These are phyloP conservation scores for Nomada ferruginata DNA, from an alignment of 2,888 invertebrate genomes.

Conservation along the genomic window DNA sequence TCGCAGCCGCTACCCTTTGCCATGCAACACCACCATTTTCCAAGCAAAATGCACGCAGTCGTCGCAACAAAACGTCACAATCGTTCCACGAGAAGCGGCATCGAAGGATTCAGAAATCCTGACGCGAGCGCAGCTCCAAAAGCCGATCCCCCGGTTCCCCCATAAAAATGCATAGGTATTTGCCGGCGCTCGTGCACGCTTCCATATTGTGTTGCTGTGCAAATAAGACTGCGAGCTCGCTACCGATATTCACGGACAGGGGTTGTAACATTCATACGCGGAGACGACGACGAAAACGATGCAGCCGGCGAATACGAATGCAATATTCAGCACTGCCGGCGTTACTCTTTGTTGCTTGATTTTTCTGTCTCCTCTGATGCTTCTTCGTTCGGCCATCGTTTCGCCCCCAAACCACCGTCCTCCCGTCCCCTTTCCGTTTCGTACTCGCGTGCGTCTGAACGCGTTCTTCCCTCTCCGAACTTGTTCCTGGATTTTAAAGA, in stretches of 20 bases:
- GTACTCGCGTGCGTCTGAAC: slow-evolving; percentile 6
- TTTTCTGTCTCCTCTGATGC: slow-evolving; percentile 67
- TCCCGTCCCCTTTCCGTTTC: background rate
- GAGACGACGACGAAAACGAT: slow-evolving; percentile 54
- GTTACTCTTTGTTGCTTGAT: slow-evolving; percentile 68
- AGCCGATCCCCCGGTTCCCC: slow-evolving; percentile 45
- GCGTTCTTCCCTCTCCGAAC: slow-evolving; percentile 12
- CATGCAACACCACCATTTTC: too few species aligned
- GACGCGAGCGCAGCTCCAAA: slow-evolving; percentile 44
- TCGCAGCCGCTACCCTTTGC: too few species aligned
- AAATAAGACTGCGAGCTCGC: slow-evolving; percentile 52
- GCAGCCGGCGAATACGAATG: slow-evolving; percentile 56
- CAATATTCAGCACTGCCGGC: slow-evolving; percentile 68
- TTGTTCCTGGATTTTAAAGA: slow-evolving; percentile 42
- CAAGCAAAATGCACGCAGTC: too few species aligned
- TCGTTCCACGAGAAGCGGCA: background rate
- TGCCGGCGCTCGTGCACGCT: slow-evolving; percentile 1
- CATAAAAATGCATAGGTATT: slow-evolving; percentile 52
- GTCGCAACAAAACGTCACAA: background rate
- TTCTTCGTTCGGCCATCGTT: slow-evolving; percentile 24
- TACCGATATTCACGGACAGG: slow-evolving; percentile 51
- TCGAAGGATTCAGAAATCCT: slow-evolving; percentile 27
- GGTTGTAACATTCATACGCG: slow-evolving; percentile 62
- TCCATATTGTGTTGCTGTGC: slow-evolving; percentile 34
- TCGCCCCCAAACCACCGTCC: slow-evolving; percentile 3